Evolutionary conservation across 2,888 invertebrate genomes (phyloP).

Genomic region (Hyposoter dolosus): DNA sequence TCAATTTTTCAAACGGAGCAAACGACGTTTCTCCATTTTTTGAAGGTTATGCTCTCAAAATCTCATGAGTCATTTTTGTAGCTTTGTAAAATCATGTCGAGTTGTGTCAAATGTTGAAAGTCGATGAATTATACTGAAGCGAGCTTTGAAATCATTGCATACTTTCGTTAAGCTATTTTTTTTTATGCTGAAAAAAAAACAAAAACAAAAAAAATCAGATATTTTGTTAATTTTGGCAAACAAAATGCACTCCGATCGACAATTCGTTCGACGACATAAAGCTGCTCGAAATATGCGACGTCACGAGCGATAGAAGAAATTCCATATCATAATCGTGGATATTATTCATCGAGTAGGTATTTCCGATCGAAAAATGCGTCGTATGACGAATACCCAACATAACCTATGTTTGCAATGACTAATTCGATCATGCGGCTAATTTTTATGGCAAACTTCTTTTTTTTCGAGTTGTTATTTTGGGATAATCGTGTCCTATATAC

Average conservation of each 20-base stretch:
- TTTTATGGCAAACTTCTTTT: neutral
- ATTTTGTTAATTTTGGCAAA: neutral
- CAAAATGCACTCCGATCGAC: neutral
- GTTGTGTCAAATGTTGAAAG: too few species aligned
- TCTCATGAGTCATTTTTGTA: neutral
- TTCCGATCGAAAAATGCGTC: neutral
- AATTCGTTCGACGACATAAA: neutral
- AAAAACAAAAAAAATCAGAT: neutral
- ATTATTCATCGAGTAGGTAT: too few species aligned
- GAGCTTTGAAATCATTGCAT: neutral
- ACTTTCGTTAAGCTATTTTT: neutral
- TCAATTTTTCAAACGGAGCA: neutral
- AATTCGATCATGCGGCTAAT: neutral
- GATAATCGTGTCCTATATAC: neutral
- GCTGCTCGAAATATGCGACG: neutral
- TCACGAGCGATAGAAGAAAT: neutral
- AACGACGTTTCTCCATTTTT: neutral
- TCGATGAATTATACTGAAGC: neutral
- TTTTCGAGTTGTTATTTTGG: neutral
- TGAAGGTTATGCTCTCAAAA: neutral
- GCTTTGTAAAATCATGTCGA: neutral
- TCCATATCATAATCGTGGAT: neutral
- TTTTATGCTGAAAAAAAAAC: neutral
- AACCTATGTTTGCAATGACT: conserved; percentile 1
- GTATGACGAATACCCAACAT: neutral